Base-by-base conservation (phyloP, 2,797 vertebrate species). In the Danio albolineatus region DNA sequence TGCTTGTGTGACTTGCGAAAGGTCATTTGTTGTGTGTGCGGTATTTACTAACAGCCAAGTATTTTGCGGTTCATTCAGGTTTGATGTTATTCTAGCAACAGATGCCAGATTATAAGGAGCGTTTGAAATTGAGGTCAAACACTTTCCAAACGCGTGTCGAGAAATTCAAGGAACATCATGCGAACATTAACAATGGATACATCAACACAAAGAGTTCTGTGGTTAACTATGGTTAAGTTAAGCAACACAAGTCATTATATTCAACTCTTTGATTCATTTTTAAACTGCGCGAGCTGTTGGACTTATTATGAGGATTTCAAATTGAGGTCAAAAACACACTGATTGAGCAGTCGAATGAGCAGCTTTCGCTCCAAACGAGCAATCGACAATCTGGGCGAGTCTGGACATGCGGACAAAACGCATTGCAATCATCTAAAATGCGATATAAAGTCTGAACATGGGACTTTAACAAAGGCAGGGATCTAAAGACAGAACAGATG, bases 41-140 rank as follows among this genome's bases (percentile, higher is more conserved):
- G 21, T 77, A 69, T 78, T 78, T 67, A 60, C 43, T 39, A 67
- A 60, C 38, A 21, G 36, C 17, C 36, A 10, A 28, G 28, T 49
- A 44, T 57, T 19, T 21, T 41, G 48, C 14, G 56, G 19, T n/a
- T 60, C 38, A 8, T 43, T 76, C 17, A 1, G 61, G 61, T 60
- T 60, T n/a, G 54, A 13, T 73, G 21, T 66, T 38, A 67, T 60
- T 57, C 41, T 64, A 41, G 48, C 0, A 6, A 53, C 7, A 44
- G 19, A 39, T 36, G 16, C 5, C 17, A 0, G 7, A 46, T 48
- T 8, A 59, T 62, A 74, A 54, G 14, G 36, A 78, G 13, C 43
- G n/a, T 2, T 59, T 10, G 56, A 73, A 19, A 73, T 48, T 46
- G 43, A 73, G 54, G 44, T 69, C 16, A 41, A 60, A 69, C 21